These are phyloP conservation scores for Rhizomys pruinosus DNA, from an alignment of 2,113 vertebrate genomes.

Conservation along the genomic window DNA sequence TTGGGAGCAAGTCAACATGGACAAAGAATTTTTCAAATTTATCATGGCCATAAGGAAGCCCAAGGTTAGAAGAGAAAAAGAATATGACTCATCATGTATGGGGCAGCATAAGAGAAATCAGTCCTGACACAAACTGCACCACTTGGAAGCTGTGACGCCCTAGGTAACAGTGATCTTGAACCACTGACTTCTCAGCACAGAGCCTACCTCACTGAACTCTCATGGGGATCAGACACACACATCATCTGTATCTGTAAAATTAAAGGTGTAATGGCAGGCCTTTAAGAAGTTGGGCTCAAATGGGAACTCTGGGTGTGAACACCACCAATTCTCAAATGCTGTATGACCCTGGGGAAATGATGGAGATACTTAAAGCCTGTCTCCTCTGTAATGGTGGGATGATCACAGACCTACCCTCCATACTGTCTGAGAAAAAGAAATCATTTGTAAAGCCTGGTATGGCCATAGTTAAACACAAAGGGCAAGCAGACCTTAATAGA, in stretches of 20 bases:
- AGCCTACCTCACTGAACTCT: neutral
- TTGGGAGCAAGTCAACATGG: fast-evolving
- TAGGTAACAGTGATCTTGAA: neutral
- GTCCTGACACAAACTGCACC: neutral
- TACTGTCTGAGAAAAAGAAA: neutral
- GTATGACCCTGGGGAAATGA: neutral
- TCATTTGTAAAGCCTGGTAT: neutral
- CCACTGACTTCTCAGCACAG: neutral
- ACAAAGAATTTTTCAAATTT: neutral
- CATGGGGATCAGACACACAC: fast-evolving
- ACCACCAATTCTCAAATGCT: no score
- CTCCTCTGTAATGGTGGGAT: neutral
- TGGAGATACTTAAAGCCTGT: neutral
- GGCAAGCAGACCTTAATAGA: neutral
- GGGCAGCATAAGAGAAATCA: no score
- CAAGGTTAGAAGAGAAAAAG: neutral
- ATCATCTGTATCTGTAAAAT: neutral
- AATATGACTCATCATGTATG: fast-evolving
- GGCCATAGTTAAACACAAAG: neutral
- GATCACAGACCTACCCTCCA: neutral
- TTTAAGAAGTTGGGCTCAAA: neutral
- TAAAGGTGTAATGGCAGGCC: neutral
- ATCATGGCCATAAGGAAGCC: fast-evolving
- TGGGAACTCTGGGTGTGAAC: neutral
- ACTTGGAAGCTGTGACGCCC: fast-evolving